Percentiles rank a stretch among this genome's conserved stretches.
phyloP scores from a whole-genome alignment of 2,888 invertebrate genomes.

The Sphecodes monilicornis region DNA sequence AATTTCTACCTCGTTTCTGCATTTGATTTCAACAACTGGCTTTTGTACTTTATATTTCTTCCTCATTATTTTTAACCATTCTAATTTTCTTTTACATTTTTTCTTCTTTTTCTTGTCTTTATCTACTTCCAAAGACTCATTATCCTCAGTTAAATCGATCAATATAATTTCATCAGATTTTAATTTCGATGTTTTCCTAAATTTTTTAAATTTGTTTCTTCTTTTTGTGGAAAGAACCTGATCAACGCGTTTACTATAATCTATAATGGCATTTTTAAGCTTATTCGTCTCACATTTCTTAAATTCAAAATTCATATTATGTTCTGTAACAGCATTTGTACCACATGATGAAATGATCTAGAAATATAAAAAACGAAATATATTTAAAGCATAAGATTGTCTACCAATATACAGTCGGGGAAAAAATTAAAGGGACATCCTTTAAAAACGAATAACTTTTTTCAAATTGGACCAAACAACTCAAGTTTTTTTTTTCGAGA shows the following conservation, averaged over 20 bases:
- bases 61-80: slow-evolving; percentile 66
- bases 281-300: slow-evolving; percentile 18
- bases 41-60: slow-evolving; percentile 59
- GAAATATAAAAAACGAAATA: slow-evolving; percentile 20
- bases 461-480: no score
- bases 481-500: no score
- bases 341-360: slow-evolving; percentile 24
- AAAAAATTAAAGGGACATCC: no score
- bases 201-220: slow-evolving; percentile 39
- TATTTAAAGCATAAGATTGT: slow-evolving; percentile 14
- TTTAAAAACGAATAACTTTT: no score
- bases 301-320: slow-evolving; percentile 17
- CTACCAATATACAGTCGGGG: neutral
- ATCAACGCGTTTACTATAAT: slow-evolving; percentile 21
- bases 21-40: slow-evolving; percentile 18
- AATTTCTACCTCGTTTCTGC: slow-evolving; percentile 60
- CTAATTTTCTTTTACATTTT: slow-evolving; percentile 61
- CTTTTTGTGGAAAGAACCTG: slow-evolving; percentile 36
- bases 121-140: slow-evolving; percentile 43
- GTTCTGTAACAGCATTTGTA: neutral
- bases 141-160: slow-evolving; percentile 75
- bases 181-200: slow-evolving; percentile 55
- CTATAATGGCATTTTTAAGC: slow-evolving; percentile 10
- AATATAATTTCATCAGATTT: slow-evolving; percentile 69
- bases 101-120: slow-evolving; percentile 53